Conservation (phyloP, 1,140 invertebrate genomes). For the Eulimnadia texana region DNA sequence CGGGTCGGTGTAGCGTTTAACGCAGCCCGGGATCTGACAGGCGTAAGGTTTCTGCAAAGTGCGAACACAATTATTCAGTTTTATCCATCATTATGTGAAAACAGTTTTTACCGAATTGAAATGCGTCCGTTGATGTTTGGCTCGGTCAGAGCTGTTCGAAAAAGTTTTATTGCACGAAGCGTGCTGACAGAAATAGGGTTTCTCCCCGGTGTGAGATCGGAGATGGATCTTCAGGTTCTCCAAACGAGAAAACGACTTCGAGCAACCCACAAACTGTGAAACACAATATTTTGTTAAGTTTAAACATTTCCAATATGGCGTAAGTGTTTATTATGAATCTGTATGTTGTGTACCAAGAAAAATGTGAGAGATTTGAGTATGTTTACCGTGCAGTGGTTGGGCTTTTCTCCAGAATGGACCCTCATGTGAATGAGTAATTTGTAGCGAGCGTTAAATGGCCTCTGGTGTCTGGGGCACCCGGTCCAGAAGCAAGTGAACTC, state of each 20-base stretch:
- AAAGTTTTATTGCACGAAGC: constrained; percentile 79
- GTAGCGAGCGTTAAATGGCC: constrained; percentile 90
- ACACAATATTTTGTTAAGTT: constrained; percentile 23
- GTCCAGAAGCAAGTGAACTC: constrained; percentile 82
- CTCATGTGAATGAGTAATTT: constrained; percentile 93
- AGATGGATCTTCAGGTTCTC: constrained; percentile 94
- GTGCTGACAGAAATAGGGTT: constrained; percentile 52
- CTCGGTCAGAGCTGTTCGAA: constrained; percentile 89
- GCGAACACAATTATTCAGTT: not conserved
- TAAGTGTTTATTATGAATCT: too few species aligned
- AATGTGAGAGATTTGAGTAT: too few species aligned
- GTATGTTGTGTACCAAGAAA: too few species aligned
- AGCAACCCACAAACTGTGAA: constrained; percentile 73
- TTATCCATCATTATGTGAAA: too few species aligned
- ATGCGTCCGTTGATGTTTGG: constrained; percentile 93
- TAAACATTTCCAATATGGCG: not conserved
- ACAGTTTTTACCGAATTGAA: constrained; percentile 80
- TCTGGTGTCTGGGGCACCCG: constrained; percentile 62
- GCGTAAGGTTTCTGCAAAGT: constrained; percentile 73
- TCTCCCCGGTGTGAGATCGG: constrained; percentile 67
- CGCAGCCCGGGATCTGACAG: constrained; percentile 70
- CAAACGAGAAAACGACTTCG: constrained; percentile 82
- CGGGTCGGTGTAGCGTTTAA: constrained; percentile 83
- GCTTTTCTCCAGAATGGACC: constrained; percentile 92
- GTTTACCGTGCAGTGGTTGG: constrained; percentile 89